Evolutionary conservation across 2,113 vertebrate species (phyloP).

Genomic region (Cyanoramphus novaezelandiae): DNA sequence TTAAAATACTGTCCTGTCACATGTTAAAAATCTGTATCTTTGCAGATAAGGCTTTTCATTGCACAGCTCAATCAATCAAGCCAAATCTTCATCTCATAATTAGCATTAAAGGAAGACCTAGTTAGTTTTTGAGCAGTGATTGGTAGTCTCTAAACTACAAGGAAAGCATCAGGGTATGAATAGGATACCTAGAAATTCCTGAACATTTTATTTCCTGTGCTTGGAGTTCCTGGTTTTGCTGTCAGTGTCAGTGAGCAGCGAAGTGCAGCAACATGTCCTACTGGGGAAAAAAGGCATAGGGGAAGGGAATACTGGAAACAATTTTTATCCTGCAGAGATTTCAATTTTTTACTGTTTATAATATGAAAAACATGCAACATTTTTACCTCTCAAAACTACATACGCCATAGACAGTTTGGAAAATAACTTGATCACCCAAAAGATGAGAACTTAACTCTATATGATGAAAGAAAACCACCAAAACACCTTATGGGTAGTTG

Average conservation of each 20-base stretch:
- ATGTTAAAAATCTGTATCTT: neutral
- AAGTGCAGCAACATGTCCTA: neutral
- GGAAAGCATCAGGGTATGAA: neutral
- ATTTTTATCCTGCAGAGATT: neutral
- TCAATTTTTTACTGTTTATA: neutral
- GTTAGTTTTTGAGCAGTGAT: conserved; percentile 15
- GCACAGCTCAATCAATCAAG: neutral
- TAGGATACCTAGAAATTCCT: neutral
- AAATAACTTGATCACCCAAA: neutral
- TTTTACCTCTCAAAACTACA: neutral
- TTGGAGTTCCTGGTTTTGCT: conserved; percentile 10
- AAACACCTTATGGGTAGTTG: neutral
- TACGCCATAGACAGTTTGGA: neutral
- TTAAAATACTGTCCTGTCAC: neutral
- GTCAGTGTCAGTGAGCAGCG: neutral
- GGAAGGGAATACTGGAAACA: neutral
- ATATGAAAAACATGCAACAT: neutral
- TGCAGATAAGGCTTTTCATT: neutral
- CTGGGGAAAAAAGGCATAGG: neutral
- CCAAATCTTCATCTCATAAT: neutral
- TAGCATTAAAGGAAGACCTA: neutral
- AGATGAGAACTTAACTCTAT: neutral
- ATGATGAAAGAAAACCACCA: neutral
- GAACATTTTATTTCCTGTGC: neutral
- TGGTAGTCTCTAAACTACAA: neutral